These are phyloP conservation scores for Drosophila emarginata DNA, from an alignment of 2,888 invertebrate species.

Conservation along the genomic window DNA sequence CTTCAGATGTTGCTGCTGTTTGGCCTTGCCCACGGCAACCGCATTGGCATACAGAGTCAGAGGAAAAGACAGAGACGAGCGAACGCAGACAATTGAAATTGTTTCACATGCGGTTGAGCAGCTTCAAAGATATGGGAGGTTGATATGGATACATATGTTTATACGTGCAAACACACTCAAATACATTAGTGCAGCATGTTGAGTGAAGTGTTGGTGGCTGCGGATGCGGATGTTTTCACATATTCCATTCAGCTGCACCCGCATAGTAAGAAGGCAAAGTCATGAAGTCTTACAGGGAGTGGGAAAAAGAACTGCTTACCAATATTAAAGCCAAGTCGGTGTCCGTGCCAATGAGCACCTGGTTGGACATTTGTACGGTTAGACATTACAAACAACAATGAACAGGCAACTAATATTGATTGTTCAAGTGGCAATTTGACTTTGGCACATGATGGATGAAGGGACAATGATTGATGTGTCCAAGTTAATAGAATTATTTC, in stretches of 20 bases:
- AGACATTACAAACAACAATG: not conserved
- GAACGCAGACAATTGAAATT: conserved; percentile 47
- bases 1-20: not conserved
- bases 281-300: conserved; percentile 7
- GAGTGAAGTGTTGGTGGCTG: conserved; percentile 6
- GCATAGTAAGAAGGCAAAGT: conserved; percentile 36
- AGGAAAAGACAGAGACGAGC: not conserved
- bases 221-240: conserved; percentile 51
- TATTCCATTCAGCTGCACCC: conserved; percentile 41
- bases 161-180: conserved; percentile 3
- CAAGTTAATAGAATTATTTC: not conserved
- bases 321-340: no score
- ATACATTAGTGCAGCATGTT: conserved; percentile 5
- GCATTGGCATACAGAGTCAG: conserved; percentile 27
- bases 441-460: not conserved
- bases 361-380: no score
- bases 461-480: not conserved
- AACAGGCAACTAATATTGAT: not conserved
- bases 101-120: conserved; percentile 51
- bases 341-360: no score
- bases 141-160: conserved; percentile 46
- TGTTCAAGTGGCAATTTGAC: not conserved
- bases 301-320: not conserved
- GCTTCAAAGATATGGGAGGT: conserved; percentile 26
- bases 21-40: conserved; percentile 67